Conservation (phyloP, 2,113 vertebrate species). For the Chamaea fasciata region DNA sequence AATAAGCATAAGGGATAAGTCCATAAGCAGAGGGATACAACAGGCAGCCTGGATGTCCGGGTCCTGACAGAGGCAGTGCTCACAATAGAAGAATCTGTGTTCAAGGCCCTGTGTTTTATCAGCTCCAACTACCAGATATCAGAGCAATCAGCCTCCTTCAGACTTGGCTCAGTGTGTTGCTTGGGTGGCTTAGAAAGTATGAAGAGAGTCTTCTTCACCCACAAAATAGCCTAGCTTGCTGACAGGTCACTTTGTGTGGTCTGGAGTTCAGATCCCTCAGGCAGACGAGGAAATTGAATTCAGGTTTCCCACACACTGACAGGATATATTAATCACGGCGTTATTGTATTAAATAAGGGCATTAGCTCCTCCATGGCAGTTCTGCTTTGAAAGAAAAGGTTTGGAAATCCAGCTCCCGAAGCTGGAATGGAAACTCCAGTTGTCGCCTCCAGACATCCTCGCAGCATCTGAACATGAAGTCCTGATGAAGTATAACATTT, state of each 20-base stretch:
- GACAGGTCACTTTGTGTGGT: slow-evolving; percentile 49
- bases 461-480: background rate
- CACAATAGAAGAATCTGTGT: background rate
- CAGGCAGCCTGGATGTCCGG: background rate
- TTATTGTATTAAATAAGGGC: slow-evolving; percentile 30
- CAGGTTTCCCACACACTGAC: slow-evolving; percentile 43
- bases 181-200: background rate
- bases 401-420: background rate
- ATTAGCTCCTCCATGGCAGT: slow-evolving; percentile 1
- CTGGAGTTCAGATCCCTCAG: slow-evolving; percentile 36
- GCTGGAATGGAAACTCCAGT: background rate
- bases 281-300: slow-evolving; percentile 37
- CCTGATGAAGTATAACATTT: background rate
- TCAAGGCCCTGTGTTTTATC: background rate
- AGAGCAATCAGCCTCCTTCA: background rate
- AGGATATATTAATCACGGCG: slow-evolving; percentile 29
- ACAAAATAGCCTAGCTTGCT: background rate
- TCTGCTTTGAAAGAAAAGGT: background rate
- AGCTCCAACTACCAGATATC: background rate
- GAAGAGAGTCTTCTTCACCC: background rate
- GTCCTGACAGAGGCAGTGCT: background rate
- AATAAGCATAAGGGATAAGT: no score
- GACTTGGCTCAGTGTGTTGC: fast-evolving
- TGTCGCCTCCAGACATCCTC: background rate
- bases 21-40: fast-evolving